These are phyloP conservation scores for Apodemus agrarius DNA, from an alignment of 2,797 vertebrate genomes.

Conservation along the genomic window DNA sequence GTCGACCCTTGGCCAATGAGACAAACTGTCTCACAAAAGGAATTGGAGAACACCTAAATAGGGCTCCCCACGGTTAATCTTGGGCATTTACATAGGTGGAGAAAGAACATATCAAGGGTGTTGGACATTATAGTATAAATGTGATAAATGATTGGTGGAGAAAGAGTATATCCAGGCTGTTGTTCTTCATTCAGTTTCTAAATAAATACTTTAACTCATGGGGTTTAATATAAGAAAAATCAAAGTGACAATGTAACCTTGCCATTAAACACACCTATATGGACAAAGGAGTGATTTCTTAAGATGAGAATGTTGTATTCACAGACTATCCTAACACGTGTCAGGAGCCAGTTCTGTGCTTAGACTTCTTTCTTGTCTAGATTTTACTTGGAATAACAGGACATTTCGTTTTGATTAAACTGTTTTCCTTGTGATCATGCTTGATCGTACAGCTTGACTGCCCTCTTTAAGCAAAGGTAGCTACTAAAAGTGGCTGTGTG, in stretches of 20 bases:
- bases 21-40: neutral
- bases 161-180: neutral
- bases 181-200: neutral
- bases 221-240: neutral
- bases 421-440: neutral
- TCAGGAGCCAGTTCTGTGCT: neutral
- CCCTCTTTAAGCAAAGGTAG: neutral
- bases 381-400: neutral
- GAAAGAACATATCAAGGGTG: neutral
- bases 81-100: neutral
- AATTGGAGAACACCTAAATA: neutral
- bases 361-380: neutral
- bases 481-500: neutral
- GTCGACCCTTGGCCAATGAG: neutral
- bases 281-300: constrained; percentile 12
- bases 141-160: neutral
- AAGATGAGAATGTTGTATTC: neutral
- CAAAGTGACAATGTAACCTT: neutral
- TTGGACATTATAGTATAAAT: neutral
- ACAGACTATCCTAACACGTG: neutral
- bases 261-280: neutral
- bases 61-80: neutral
- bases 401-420: neutral
- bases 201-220: neutral
- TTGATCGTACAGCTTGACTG: neutral